Base-by-base conservation (phyloP, 2,888 invertebrate species). In the Formica aserva region DNA sequence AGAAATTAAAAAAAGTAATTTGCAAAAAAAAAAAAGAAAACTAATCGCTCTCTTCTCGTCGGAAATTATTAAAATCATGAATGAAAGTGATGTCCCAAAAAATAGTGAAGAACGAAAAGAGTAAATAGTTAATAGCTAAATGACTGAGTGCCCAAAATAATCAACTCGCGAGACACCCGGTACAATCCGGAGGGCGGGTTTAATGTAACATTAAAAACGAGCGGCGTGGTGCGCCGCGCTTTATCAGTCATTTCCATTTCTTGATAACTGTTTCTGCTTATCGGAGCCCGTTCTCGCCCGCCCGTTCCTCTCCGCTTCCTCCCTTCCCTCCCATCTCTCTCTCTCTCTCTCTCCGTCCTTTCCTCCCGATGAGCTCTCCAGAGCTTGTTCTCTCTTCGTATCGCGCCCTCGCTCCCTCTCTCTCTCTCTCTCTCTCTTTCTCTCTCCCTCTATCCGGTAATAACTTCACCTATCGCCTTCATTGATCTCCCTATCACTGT, bases 231-330 rank as follows among this genome's bases (percentile, higher is more conserved):
- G 26, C 18, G 87, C 77, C 84, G 72, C 94, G 92, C 94, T 95
- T 95, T 95, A 95, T 95, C 95, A 95, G 95, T 94, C 94, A 95
- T 95, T 95, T 95, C 95, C 95, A 95, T 95, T 95, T 95, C 95
- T 94, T 93, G 94, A 94, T 94, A 94, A 94, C 94, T 92, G 93
- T 93, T 94, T 93, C 92, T 94, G 94, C 94, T 94, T 94, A 94
- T 94, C 94, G 92, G 57, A 52, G 92, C 91, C 92, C 92, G 93
- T 81, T 78, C 85, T 85, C 86, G 85, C 65, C 75, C 87, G 76
- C 87, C 76, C 77, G 71, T 83, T 85, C 75, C 85, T 83, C 87
- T 67, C 77, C 83, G 87, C 62, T 82, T 81, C 88, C 87, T 89
- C 48, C 32, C 32, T 32, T 48, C 86, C 92, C 45, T 11, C 41